Evolutionary conservation across 2,113 vertebrate species (phyloP), one percentile per base, ranked within the genome.

Genomic region (Corythaixoides concolor): DNA sequence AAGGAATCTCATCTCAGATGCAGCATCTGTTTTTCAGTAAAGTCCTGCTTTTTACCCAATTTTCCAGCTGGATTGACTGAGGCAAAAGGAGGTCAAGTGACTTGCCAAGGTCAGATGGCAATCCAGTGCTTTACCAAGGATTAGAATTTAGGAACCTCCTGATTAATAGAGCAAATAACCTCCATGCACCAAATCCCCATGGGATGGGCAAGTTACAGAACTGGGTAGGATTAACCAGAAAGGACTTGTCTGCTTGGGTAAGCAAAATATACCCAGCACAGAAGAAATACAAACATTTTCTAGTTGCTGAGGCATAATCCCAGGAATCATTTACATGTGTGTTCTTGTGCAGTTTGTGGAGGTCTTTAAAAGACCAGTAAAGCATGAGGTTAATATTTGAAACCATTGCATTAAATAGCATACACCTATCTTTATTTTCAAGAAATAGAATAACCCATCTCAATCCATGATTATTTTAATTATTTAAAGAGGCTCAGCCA

Each of bases 141-240:
- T 97, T 97, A 97, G 96, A 97, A 97, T 97, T 97, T 96, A 97
- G 97, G 97, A 97, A 97, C 95, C 94, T 96, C 94, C 95, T 96
- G 95, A 97, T 97, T 97, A 97, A 97, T 95, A 97, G 97, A 97
- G 97, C 97, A 97, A 97, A 97, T 96, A 97, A 97, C 94, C 89
- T 97, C 67, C 94, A 94, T 91, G 89, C 92, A 97, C 94, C 97
- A 95, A 97, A 97, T 95, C 97, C 97, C 93, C 89, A 94, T 81
- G 92, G 89, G 92, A 97, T 89, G 77, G 95, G 88, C 91, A 95
- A 97, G 89, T 95, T 89, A 97, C 89, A 97, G 90, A 97, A 97
- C 90, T 74, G 88, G 94, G 94, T 64, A 97, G 97, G 97, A 97
- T 97, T 97, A 97, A 87, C 94, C 93, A 90, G 89, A 95, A 96